A percentile compares a stretch with the other conserved stretches of the same genome.
These are phyloP conservation scores for Atta cephalotes DNA, from an alignment of 1,140 invertebrate genomes.

Conservation along the genomic window DNA sequence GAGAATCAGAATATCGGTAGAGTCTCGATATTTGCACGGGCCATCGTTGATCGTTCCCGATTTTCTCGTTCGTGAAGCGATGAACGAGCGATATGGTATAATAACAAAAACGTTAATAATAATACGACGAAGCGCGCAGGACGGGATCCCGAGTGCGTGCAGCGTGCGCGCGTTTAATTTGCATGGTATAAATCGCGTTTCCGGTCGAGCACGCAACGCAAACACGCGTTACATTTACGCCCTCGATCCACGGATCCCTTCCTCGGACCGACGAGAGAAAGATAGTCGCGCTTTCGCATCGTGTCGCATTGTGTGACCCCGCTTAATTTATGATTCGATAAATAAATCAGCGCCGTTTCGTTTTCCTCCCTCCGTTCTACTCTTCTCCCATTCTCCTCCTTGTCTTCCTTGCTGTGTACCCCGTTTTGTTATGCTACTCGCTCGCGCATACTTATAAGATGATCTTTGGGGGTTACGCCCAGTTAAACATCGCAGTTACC, in stretches of 20 bases:
- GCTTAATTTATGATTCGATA: constrained; percentile 84
- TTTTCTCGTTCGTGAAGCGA: constrained; percentile 12
- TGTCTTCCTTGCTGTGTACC: background rate
- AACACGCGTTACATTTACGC: constrained; percentile 82
- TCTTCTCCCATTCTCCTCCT: constrained; percentile 21
- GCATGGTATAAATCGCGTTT: constrained; percentile 86
- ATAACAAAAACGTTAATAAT: constrained; percentile 66
- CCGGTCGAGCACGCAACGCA: constrained; percentile 84
- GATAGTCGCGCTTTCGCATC: constrained; percentile 58
- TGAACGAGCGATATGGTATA: constrained; percentile 56
- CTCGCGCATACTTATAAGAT: constrained; percentile 80
- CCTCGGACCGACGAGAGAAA: constrained; percentile 53
- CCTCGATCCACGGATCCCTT: constrained; percentile 70
- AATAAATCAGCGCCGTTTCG: constrained; percentile 81
- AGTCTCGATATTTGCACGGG: constrained; percentile 37
- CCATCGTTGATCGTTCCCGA: constrained; percentile 20
- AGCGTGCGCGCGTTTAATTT: constrained; percentile 83
- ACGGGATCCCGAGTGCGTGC: constrained; percentile 41
- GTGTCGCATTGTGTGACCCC: constrained; percentile 80
- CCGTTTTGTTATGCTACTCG: constrained; percentile 28
- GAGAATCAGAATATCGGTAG: constrained; percentile 12
- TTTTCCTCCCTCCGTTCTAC: constrained; percentile 33
- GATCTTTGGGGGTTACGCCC: constrained; percentile 77
- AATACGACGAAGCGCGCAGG: constrained; percentile 24
- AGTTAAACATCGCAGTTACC: constrained; percentile 65